phyloP scores from a whole-genome alignment of 2,113 vertebrate genomes.

The Mustela nigripes region DNA sequence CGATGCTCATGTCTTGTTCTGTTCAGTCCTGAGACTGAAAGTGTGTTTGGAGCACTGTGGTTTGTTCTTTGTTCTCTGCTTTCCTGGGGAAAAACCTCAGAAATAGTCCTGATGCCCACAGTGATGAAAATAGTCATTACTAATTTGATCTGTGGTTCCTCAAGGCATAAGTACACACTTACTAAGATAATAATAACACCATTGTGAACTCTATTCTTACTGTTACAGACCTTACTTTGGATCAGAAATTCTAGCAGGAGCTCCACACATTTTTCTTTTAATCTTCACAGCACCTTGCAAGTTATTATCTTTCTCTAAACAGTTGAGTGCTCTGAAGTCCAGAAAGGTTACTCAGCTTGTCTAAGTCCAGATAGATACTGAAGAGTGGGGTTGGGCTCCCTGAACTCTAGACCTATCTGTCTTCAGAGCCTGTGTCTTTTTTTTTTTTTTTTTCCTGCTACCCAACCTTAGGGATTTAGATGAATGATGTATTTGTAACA shows the following conservation, averaged over 20 bases:
- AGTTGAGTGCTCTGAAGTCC: not conserved
- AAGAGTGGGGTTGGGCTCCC: not conserved
- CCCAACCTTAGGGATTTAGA: not conserved
- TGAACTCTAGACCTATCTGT: not conserved
- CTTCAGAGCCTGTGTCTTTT: not conserved
- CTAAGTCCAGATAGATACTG: not conserved
- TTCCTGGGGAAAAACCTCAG: not conserved
- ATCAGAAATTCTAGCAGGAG: not conserved
- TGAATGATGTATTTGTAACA: not conserved
- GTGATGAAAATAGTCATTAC: not conserved
- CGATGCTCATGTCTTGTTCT: not conserved
- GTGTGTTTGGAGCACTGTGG: not conserved
- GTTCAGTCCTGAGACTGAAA: not conserved
- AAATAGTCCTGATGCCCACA: not conserved
- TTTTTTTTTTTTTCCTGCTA: slow-evolving; percentile 29
- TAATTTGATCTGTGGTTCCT: not conserved
- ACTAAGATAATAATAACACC: not conserved
- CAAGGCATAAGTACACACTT: not conserved
- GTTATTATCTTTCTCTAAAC: not conserved
- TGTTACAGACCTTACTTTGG: not conserved
- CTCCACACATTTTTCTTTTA: not conserved
- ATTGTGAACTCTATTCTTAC: not conserved
- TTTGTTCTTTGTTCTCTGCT: slow-evolving; percentile 19
- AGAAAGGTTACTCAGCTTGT: not conserved
- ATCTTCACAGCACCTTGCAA: not conserved